Evolutionary conservation across 1,140 invertebrate genomes (phyloP), one percentile per base, ranked within the genome.

Genomic region (Pseudomyrmex sp.): DNA sequence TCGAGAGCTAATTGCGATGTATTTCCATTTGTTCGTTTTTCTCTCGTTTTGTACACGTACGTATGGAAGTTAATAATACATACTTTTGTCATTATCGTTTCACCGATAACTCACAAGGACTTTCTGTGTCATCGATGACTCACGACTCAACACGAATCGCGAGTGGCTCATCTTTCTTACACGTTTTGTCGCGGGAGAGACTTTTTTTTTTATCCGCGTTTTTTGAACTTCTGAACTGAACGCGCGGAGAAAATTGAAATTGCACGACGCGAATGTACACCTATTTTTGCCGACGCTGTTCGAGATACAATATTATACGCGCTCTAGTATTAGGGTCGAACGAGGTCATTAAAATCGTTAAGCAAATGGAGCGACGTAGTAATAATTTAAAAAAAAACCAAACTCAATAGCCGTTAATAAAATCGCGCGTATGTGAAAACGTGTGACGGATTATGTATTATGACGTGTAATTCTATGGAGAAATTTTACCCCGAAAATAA

Each of bases 291-390:
- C 13, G 48, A 20, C 3, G 62, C 74, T 66, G 46, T 54, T 77
- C 68, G 68, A 77, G 68, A 77, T 52, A 35, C 20, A 46, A 65
- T 65, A 65, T 35, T 35, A 65, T 54, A 46, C 26, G 23, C 74
- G 15, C 48, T 52, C 48, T n/a, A 3, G 23, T 66, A 77, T 77
- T 66, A 66, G 65, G 62, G 74, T 18, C 74, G n/a, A 52, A 48
- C 48, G 74, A 68, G n/a, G 26, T 77, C 66, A 68, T 77, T 77
- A 77, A 66, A 77, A 68, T 44, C 62, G 56, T 77, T 68, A 77
- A 77, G 5, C 46, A 74, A 74, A 54, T 66, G 65, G 52, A 66
- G 74, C 74, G 62, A 56, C 18, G 4, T 66, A 52, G 66, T 68
- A 7, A 46, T 76, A 44, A n/a, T 44, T 12, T 13, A n/a, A 77